phyloP scores from a whole-genome alignment of 2,888 invertebrate species.

The Timema cristinae region DNA sequence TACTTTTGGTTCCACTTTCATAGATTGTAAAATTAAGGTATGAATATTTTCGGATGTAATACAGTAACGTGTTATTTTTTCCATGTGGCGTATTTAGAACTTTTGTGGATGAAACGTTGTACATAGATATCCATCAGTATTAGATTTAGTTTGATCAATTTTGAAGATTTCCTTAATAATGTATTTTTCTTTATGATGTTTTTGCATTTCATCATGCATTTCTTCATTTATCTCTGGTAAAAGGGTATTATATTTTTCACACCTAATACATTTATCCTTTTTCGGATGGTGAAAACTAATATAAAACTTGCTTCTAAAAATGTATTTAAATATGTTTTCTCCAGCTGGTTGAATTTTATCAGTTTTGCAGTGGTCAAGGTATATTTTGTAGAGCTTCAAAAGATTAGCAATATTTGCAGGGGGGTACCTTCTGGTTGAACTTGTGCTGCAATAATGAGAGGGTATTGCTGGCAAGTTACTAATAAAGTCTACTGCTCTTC shows the following conservation, averaged over 20 bases:
- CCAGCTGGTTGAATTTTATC: constrained; percentile 1
- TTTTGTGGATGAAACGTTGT: constrained; percentile 11
- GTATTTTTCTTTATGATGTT: constrained; percentile 22
- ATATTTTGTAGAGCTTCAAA: constrained; percentile 10
- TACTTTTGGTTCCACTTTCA: constrained; percentile 1
- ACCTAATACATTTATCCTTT: constrained; percentile 32
- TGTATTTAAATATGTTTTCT: constrained; percentile 15
- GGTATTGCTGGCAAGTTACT: constrained; percentile 5
- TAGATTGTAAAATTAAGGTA: constrained; percentile 13
- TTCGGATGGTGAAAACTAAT: constrained; percentile 31
- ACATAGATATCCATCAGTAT: constrained; percentile 4
- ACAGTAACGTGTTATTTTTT: constrained; percentile 11
- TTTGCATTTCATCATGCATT: not conserved
- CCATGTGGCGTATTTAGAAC: constrained; percentile 12
- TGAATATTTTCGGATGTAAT: constrained; percentile 9
- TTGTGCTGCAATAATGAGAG: not conserved
- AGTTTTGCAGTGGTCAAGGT: not conserved
- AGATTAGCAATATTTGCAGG: not conserved
- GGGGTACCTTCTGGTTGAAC: not conserved
- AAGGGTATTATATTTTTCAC: constrained; percentile 20
- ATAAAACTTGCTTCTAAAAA: constrained; percentile 31
- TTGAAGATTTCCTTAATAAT: constrained; percentile 12
- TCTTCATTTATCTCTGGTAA: constrained; percentile 13
- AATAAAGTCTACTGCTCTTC: not conserved
- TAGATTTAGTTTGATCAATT: constrained; percentile 1